Evolutionary conservation across 1,140 invertebrate genomes (phyloP), one percentile per base, ranked within the genome.

Genomic region (Drosophila albomicans): DNA sequence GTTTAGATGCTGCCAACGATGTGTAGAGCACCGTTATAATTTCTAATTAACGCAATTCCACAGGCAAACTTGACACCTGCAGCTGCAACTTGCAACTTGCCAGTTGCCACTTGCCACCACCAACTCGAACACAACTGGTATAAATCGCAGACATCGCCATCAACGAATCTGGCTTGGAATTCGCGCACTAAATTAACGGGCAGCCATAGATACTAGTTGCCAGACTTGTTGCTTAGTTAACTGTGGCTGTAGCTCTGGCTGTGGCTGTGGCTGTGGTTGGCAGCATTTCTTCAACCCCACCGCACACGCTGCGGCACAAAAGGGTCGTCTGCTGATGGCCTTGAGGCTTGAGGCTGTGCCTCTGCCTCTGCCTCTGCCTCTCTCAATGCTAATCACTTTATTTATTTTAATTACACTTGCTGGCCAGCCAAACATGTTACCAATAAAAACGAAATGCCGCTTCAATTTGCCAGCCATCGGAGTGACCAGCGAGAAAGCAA

Each of bases 391-490:
- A 41, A 73, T 73, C 63, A 41, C 63, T 57, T 56, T 61, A 62
- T 74, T 70, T 70, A 51, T 48, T 62, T 57, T 68, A 66, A 77
- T 56, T 57, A 63, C 56, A 54, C 38, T 52, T 28, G 57, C 25
- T 61, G 46, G 43, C 70, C 70, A 38, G 71, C 65, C 64, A 82
- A 88, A 88, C 85, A 64, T 85, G 81, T 88, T 88, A 65, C 75
- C 81, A 88, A 89, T 79, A 88, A 88, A 88, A 88, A 81, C 85
- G 85, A 88, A 88, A 85, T 70, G 79, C 46, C 7, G 43, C 63
- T 20, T 45, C 51, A 49, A 45, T 49, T 10, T 38, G 35, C 7
- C 32, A 32, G 32, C 32, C 32, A 8, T 66, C 20, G 11, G 28
- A 6, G 7, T 32, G 13, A 6, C 16, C 48, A 84, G 71, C 77